Conservation (phyloP, 2,113 vertebrate species). For the Hippocampus abdominalis region DNA sequence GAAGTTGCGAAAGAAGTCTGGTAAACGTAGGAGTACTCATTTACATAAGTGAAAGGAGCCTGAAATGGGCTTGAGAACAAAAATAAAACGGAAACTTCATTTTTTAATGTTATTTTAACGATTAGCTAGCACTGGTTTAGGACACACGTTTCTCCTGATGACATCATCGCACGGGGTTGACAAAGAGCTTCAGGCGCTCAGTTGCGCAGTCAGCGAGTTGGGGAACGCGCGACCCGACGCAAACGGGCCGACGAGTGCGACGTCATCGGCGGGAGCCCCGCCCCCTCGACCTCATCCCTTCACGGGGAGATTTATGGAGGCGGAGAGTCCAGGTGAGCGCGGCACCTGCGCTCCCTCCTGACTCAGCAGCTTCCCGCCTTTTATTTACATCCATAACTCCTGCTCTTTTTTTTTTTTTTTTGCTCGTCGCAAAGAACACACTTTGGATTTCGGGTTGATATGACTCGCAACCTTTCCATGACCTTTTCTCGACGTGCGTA, state of each 20-base stretch:
- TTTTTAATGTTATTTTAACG: too few relatives aligned
- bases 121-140: too few relatives aligned
- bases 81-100: too few relatives aligned
- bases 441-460: too few relatives aligned
- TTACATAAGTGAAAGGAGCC: too few relatives aligned
- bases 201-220: background rate
- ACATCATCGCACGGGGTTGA: background rate
- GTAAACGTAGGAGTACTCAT: too few relatives aligned
- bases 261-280: background rate
- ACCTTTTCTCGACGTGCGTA: too few relatives aligned
- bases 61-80: too few relatives aligned
- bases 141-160: background rate
- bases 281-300: constrained; percentile 40
- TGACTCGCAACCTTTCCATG: background rate
- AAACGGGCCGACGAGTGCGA: background rate
- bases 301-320: constrained; percentile 43
- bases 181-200: background rate
- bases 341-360: constrained; percentile 40
- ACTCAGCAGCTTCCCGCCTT: constrained; percentile 36
- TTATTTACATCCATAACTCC: background rate
- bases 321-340: constrained; percentile 24
- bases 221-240: background rate
- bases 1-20: background rate
- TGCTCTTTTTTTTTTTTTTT: too few relatives aligned
- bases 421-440: too few relatives aligned